Percentiles rank a stretch among this genome's conserved stretches.
Evolutionary conservation across 2,888 invertebrate species (phyloP).

Genomic region (Atrina japonica): DNA sequence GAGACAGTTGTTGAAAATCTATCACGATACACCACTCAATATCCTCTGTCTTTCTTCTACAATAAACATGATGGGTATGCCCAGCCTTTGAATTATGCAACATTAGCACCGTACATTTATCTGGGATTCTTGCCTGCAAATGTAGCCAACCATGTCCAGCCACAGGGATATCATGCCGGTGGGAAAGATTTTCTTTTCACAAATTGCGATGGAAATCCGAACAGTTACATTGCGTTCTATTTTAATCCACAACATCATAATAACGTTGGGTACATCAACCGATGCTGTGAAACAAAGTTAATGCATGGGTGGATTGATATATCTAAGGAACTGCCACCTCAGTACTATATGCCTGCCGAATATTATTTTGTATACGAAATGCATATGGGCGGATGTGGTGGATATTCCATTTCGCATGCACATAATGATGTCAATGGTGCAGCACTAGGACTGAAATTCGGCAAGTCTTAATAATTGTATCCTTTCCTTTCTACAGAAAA

Average conservation of each 20-base stretch:
- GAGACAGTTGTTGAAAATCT: constrained; percentile 47
- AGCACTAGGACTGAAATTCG: constrained; percentile 49
- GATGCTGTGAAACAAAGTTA: constrained; percentile 9
- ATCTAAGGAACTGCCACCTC: constrained; percentile 16
- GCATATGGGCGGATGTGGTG: constrained; percentile 55
- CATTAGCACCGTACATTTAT: constrained; percentile 50
- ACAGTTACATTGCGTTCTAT: constrained; percentile 49
- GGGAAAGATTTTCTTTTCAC: constrained; percentile 41
- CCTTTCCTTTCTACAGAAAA: no score
- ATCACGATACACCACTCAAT: constrained; percentile 24
- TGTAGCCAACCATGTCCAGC: constrained; percentile 28
- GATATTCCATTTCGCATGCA: constrained; percentile 39
- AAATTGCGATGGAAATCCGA: constrained; percentile 51
- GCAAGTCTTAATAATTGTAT: constrained; percentile 24
- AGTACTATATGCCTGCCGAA: constrained; percentile 32
- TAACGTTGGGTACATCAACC: constrained; percentile 18
- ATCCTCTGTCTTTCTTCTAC: constrained; percentile 45
- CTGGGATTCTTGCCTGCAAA: constrained; percentile 41
- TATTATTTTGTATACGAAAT: constrained; percentile 46
- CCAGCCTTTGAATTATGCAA: constrained; percentile 29
- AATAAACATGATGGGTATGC: constrained; percentile 44
- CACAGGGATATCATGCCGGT: constrained; percentile 40
- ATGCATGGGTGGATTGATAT: constrained; percentile 43
- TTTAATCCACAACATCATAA: constrained; percentile 38
- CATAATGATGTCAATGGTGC: constrained; percentile 44